Base-by-base conservation (phyloP, 2,888 invertebrate species). In the Epicampocera succincta region DNA sequence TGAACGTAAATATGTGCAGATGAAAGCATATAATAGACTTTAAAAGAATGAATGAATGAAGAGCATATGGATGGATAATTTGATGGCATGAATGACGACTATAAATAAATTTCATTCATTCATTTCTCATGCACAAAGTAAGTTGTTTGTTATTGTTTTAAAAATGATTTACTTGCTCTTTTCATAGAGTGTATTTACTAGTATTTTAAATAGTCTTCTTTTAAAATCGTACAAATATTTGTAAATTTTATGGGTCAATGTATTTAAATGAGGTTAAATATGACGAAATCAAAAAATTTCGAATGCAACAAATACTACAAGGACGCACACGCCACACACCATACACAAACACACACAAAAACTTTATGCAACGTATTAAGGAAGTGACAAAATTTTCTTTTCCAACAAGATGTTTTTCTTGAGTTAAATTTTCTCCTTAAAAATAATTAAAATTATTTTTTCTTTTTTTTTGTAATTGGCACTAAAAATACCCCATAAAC, bases 231-330 rank as follows among this genome's bases (percentile, higher is more conserved):
- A 29, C 42, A 54, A 63, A 73, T 56, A 46, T 69, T 71, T 75
- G 65, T 65, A 60, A 63, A 73, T 61, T 78, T 82, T 82, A 77
- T 77, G 81, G 81, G 81, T 82, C 81, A 82, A 74, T 60, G 81
- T 65, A 74, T 82, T 58, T 58, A 40, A 82, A 82, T 65, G 78
- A 74, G 81, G 81, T 82, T 82, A 82, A 54, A 65, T 61, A 78
- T 82, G 81, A 78, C 78, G 74, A 82, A 78, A 78, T 74, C 74
- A 75, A 78, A 33, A 72, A 65, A 38, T 44, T 61, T 61, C 15
- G 40, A 60, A 66, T 46, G 69, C 73, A 80, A 78, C 74, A 82
- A 77, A 72, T 78, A 78, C 73, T 46, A 69, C 73, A 74, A 65
- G 54, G 66, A 33, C 46, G 33, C 42, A 65, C 44, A 71, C 42